phyloP scores from a whole-genome alignment of 2,888 invertebrate genomes.

The Drosophila niveifrons region DNA sequence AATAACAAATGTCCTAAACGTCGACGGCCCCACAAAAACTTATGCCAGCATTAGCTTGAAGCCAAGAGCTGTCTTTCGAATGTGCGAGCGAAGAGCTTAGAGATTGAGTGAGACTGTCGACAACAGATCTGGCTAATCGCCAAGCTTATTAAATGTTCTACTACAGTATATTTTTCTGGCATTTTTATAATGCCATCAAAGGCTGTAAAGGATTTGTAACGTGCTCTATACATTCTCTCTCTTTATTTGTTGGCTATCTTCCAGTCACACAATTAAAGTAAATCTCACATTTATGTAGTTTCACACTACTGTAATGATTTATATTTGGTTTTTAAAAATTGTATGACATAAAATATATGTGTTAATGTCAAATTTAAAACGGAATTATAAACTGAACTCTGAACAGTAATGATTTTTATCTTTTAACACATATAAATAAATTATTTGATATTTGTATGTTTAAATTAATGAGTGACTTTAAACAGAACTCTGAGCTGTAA shows the following conservation, averaged over 20 bases:
- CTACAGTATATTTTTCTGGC: constrained; percentile 4
- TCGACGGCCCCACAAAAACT: neutral
- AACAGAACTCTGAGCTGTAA: too few species aligned
- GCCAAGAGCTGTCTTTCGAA: neutral
- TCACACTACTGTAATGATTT: too few species aligned
- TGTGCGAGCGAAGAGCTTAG: constrained; percentile 24
- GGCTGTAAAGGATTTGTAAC: neutral
- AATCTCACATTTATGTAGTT: too few species aligned
- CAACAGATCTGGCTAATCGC: constrained; percentile 24
- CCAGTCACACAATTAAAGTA: neutral
- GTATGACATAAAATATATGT: too few species aligned
- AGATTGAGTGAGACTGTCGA: constrained; percentile 36
- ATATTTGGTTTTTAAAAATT: too few species aligned
- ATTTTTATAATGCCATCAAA: constrained; percentile 5
- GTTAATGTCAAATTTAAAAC: too few species aligned
- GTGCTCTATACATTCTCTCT: neutral
- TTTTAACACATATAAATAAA: too few species aligned
- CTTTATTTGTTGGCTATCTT: neutral
- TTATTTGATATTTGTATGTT: too few species aligned
- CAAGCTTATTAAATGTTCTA: constrained; percentile 14
- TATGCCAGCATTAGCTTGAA: neutral
- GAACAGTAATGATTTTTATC: too few species aligned
- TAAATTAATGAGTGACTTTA: too few species aligned
- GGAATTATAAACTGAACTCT: too few species aligned
- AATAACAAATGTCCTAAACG: constrained; percentile 35